These are phyloP conservation scores for Steromphala cineraria DNA, from an alignment of 2,888 invertebrate genomes.

Conservation along the genomic window DNA sequence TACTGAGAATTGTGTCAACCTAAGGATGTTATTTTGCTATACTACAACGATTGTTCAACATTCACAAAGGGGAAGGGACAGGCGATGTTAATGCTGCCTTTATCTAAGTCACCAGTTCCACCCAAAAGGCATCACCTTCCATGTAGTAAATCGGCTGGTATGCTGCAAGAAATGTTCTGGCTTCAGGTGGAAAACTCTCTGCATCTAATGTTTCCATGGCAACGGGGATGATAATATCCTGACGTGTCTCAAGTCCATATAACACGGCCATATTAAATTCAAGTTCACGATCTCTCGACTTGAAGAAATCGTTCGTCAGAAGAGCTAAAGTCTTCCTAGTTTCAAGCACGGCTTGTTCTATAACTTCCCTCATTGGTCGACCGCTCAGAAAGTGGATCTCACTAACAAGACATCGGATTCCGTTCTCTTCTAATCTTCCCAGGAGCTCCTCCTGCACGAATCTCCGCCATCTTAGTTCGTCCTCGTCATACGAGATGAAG, in stretches of 20 bases:
- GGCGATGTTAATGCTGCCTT: neutral
- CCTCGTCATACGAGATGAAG: constrained; percentile 23
- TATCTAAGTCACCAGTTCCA: neutral
- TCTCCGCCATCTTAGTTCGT: neutral
- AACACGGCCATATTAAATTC: constrained; percentile 27
- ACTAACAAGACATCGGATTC: neutral
- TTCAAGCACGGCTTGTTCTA: constrained; percentile 13
- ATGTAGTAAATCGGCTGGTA: neutral
- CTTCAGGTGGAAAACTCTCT: constrained; percentile 1
- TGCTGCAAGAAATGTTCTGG: neutral
- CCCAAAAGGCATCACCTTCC: neutral
- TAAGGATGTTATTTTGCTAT: too few species aligned
- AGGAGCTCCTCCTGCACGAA: constrained; percentile 15
- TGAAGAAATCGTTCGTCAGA: neutral
- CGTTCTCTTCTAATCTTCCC: neutral
- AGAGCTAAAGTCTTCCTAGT: constrained; percentile 11
- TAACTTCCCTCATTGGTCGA: constrained; percentile 8
- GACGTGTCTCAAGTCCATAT: neutral
- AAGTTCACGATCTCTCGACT: constrained; percentile 14
- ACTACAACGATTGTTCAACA: too few species aligned
- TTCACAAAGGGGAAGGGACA: too few species aligned
- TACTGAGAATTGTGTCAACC: too few species aligned
- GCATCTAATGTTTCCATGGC: neutral
- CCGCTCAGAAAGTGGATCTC: constrained; percentile 11
- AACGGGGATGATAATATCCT: neutral